A percentile compares a stretch with the other conserved stretches of the same genome.
These are phyloP conservation scores for Thymallus thymallus DNA, from an alignment of 2,113 vertebrate genomes.

Conservation along the genomic window DNA sequence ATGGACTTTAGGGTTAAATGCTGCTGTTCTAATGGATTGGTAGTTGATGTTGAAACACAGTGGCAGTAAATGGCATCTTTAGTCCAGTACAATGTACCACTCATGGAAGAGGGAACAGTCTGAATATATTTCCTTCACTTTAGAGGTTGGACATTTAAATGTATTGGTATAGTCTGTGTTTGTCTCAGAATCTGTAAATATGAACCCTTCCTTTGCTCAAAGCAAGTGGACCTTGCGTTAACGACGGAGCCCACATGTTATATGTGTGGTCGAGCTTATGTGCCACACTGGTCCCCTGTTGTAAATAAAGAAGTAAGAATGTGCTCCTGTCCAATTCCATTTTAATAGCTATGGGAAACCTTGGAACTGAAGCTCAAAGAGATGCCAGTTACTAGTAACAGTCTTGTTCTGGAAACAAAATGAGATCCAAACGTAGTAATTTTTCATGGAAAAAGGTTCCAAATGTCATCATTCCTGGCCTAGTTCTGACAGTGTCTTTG, in stretches of 20 bases:
- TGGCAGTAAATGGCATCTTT: no score
- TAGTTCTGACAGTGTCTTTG: slow-evolving; percentile 50
- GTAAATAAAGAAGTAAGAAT: slow-evolving; percentile 45
- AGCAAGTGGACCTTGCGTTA: neutral
- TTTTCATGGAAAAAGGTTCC: slow-evolving; percentile 36
- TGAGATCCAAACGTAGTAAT: slow-evolving; percentile 45
- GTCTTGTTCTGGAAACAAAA: slow-evolving; percentile 46
- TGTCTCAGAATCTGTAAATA: slow-evolving; percentile 38
- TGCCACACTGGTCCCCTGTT: slow-evolving; percentile 19
- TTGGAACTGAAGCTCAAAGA: slow-evolving; percentile 38
- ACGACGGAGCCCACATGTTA: neutral
- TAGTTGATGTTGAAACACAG: no score
- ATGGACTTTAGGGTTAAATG: no score
- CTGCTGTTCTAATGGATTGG: no score
- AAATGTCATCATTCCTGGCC: slow-evolving; percentile 49
- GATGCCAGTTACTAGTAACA: slow-evolving; percentile 42
- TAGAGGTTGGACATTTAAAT: slow-evolving; percentile 7
- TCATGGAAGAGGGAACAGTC: no score
- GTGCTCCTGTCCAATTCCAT: slow-evolving; percentile 48
- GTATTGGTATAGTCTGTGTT: neutral
- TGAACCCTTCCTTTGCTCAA: slow-evolving; percentile 7
- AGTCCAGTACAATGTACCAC: neutral
- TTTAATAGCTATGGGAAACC: slow-evolving; percentile 46
- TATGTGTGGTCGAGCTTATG: slow-evolving; percentile 35
- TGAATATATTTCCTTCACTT: neutral